Base-by-base conservation (phyloP, 2,888 invertebrate species). In the Cheilosia impressa region DNA sequence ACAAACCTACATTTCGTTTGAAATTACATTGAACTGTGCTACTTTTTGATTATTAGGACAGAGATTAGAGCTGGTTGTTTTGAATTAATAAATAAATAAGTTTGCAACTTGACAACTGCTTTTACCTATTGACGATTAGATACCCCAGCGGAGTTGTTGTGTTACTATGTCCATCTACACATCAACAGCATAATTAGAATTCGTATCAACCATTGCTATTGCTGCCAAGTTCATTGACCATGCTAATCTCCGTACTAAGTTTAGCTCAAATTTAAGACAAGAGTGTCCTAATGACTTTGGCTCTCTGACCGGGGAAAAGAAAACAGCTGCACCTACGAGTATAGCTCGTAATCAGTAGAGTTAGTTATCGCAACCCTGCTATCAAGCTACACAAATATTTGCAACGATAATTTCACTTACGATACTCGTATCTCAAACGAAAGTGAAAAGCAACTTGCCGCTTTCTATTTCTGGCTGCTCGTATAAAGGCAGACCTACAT, bases 171-270 rank as follows among this genome's bases (percentile, higher is more conserved):
- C 27, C 0, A 17, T 19, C 45, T 47, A n/a, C 45, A 10, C 45
- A 10, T 57, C 17, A 34, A 38, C 5, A 19, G 9, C 19, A 19
- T 9, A 47, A 5, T 47, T 19, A 4, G 38, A 38, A 13, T 10
- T 38, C 13, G 13, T 38, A 47, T 47, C 47, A 45, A 45, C 45
- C 7, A 17, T 27, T 27, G 43, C 45, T 45, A 2, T 45, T 45
- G 2, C 3, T 41, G 15, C 4, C 31, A 24, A 72, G 65, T 60
- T 66, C 73, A 79, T 45, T 47, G 53, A 15, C 60, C 73, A 10
- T 17, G 7, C 58, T 79, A 72, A 66, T 73, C 66, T 52, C 10
- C 41, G 27, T 43, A n/a, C 45, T 69, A 69, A 47, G 47, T 45
- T 57, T 57, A 47, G 45, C 24, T 45, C 19, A 19, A n/a, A 45